Conservation (phyloP, 37 sponge, comb jelly and placozoan species). For the Bolinopsis microptera region DNA sequence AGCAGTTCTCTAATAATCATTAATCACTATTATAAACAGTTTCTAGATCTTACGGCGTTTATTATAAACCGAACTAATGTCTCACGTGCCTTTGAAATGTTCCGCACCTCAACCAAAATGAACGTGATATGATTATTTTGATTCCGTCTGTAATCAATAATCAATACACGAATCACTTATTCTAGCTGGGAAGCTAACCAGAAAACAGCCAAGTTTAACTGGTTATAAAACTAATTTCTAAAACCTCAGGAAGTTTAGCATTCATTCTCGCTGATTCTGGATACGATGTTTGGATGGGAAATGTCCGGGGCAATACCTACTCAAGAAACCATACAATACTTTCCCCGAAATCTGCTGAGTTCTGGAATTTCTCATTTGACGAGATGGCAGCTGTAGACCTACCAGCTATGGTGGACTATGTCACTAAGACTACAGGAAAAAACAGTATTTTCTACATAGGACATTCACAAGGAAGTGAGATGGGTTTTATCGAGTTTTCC, state of each 20-base stretch:
- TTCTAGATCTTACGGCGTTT: too few relatives aligned
- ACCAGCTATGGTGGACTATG: conserved; percentile 48
- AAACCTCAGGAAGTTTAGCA: not conserved
- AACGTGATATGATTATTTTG: too few relatives aligned
- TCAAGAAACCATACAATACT: conserved; percentile 36
- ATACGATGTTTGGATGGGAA: conserved; percentile 62
- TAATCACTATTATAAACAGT: too few relatives aligned
- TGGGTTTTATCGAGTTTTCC: not conserved
- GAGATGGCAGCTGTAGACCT: conserved; percentile 51
- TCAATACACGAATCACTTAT: too few relatives aligned
- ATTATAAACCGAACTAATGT: too few relatives aligned
- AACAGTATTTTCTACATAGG: not conserved
- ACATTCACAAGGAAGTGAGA: not conserved
- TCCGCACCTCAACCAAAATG: too few relatives aligned
- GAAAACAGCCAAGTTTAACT: too few relatives aligned
- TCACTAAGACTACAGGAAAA: not conserved
- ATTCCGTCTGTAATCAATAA: too few relatives aligned
- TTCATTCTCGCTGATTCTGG: conserved; percentile 38
- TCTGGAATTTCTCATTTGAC: conserved; percentile 54
- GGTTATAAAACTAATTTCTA: too few relatives aligned
- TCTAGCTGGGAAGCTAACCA: too few relatives aligned
- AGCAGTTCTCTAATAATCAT: too few relatives aligned
- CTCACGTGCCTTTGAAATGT: too few relatives aligned
- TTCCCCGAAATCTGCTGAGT: not conserved
- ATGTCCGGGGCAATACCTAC: conserved; percentile 57